A percentile compares a stretch with the other conserved stretches of the same genome.
Evolutionary conservation across 1,140 invertebrate species (phyloP).

Genomic region (Helicoverpa zea): DNA sequence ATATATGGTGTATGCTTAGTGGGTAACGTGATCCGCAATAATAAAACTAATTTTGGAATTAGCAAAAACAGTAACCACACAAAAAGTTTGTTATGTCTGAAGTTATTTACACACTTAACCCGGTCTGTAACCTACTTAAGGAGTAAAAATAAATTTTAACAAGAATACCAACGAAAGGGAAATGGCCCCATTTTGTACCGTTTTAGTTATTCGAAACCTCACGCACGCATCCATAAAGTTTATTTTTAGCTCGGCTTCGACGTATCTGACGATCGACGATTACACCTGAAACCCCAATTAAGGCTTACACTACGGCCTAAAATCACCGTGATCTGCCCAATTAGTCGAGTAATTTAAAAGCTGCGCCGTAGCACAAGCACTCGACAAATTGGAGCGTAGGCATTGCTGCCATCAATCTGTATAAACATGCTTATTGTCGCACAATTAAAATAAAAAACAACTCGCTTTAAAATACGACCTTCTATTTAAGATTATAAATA

Average conservation of each 20-base stretch:
- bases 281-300: conserved; percentile 78
- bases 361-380: conserved; percentile 47
- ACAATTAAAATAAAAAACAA: conserved; percentile 38
- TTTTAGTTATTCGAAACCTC: conserved; percentile 73
- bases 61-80: conserved; percentile 4
- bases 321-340: conserved; percentile 70
- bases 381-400: conserved; percentile 60
- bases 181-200: conserved; percentile 77
- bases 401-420: conserved; percentile 59
- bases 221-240: conserved; percentile 79
- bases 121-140: conserved; percentile 63
- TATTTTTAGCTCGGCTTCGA: conserved; percentile 77
- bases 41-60: not conserved
- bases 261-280: conserved; percentile 77
- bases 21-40: not conserved
- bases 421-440: conserved; percentile 53
- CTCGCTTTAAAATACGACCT: conserved; percentile 9
- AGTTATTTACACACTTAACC: conserved; percentile 38
- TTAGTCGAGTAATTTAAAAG: conserved; percentile 70
- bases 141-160: conserved; percentile 71
- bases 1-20: not conserved
- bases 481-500: conserved; percentile 15
- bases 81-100: conserved; percentile 28
- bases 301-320: conserved; percentile 68
- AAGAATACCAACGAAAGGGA: conserved; percentile 78